Evolutionary conservation across 2,888 invertebrate genomes (phyloP).

Genomic region (Tachina lurida): DNA sequence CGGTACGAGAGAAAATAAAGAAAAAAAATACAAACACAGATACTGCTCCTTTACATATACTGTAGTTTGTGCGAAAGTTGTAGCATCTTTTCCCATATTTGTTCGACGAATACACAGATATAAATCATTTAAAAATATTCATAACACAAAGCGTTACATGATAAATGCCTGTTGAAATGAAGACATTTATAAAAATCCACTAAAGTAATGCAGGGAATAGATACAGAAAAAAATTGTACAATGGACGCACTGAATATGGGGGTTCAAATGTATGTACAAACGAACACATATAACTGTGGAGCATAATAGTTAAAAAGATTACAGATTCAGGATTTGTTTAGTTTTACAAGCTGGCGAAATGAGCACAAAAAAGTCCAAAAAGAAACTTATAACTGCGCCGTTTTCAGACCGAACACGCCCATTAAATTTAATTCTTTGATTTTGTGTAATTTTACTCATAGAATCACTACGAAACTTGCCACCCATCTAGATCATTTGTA

Average conservation of each 20-base stretch:
- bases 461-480: no score
- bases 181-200: constrained; percentile 75
- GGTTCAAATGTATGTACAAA: neutral
- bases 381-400: no score
- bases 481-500: no score
- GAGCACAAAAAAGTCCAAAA: no score
- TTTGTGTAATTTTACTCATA: no score
- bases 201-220: constrained; percentile 40
- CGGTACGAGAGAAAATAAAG: constrained; percentile 10
- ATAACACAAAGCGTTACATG: constrained; percentile 74
- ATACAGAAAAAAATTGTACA: constrained; percentile 40
- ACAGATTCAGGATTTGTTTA: neutral
- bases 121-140: constrained; percentile 74
- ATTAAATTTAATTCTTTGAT: no score
- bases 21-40: constrained; percentile 3
- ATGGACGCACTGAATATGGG: constrained; percentile 45
- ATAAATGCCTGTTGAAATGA: constrained; percentile 75
- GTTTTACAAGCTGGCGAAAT: no score
- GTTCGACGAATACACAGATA: constrained; percentile 65
- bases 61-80: neutral
- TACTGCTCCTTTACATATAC: constrained; percentile 13
- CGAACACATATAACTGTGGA: constrained; percentile 26
- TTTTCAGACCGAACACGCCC: no score
- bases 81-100: constrained; percentile 14
- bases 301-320: neutral